These are phyloP conservation scores for Triplophysa rosa DNA, from an alignment of 2,113 vertebrate species.

Conservation along the genomic window DNA sequence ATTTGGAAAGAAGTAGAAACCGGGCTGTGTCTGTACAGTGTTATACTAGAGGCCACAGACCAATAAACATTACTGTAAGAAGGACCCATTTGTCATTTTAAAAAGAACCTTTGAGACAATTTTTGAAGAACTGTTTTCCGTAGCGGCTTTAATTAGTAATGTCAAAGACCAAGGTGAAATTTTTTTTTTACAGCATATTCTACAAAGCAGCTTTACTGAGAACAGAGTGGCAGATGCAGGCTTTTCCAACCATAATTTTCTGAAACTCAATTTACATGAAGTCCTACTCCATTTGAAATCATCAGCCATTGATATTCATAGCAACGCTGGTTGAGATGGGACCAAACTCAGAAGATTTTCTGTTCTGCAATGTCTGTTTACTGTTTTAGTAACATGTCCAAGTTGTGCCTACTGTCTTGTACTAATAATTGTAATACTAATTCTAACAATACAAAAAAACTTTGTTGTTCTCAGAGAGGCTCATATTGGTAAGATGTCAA, in stretches of 20 bases:
- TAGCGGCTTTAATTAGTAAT: neutral
- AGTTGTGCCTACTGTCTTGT: slow-evolving; percentile 68
- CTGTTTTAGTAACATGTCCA: slow-evolving; percentile 39
- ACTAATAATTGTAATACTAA: slow-evolving; percentile 2
- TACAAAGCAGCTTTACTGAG: neutral
- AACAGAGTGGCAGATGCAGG: neutral
- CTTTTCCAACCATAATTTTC: neutral
- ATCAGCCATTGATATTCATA: slow-evolving; percentile 41
- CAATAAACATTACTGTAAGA: neutral
- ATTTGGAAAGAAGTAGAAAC: slow-evolving; percentile 44
- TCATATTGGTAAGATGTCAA: slow-evolving; percentile 48
- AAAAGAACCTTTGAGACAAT: slow-evolving; percentile 30
- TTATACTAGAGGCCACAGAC: slow-evolving; percentile 49
- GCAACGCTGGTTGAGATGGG: slow-evolving; percentile 67
- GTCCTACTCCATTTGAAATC: slow-evolving; percentile 5
- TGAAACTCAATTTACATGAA: neutral
- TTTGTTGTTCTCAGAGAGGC: slow-evolving; percentile 50
- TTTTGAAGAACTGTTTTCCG: slow-evolving; percentile 27
- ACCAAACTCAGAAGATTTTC: slow-evolving; percentile 60
- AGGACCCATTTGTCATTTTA: slow-evolving; percentile 1
- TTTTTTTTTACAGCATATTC: too few species aligned
- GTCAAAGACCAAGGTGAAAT: neutral
- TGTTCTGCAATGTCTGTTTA: slow-evolving; percentile 13
- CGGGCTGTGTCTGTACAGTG: slow-evolving; percentile 50
- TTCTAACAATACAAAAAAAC: slow-evolving; percentile 1